These are phyloP conservation scores for Pelobates fuscus DNA, from an alignment of 2,113 vertebrate genomes.

Conservation along the genomic window DNA sequence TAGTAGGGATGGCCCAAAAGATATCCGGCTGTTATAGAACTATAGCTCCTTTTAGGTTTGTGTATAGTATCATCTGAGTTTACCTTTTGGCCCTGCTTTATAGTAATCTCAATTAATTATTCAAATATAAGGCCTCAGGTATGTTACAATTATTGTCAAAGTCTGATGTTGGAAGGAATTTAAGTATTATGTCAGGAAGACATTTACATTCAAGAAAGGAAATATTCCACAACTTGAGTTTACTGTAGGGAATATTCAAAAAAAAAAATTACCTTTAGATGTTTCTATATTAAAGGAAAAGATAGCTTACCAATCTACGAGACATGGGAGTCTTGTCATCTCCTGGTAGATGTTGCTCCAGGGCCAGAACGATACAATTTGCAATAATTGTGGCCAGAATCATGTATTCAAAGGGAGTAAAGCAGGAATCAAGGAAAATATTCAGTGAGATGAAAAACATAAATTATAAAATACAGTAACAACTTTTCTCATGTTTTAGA, in stretches of 20 bases:
- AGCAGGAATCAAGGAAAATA: slow-evolving; percentile 76
- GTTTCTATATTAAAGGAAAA: background rate
- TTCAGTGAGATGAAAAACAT: slow-evolving; percentile 2
- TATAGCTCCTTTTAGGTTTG: no score
- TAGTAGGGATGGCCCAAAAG: no score
- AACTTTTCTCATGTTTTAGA: background rate
- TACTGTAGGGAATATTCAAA: background rate
- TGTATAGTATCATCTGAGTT: no score
- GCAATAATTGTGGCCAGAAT: slow-evolving; percentile 97
- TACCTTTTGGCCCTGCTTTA: no score
- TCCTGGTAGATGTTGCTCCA: slow-evolving; percentile 93
- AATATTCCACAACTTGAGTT: background rate
- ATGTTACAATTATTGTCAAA: no score
- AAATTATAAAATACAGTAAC: background rate
- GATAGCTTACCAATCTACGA: slow-evolving; percentile 85
- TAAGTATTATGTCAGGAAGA: background rate
- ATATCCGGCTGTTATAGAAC: no score
- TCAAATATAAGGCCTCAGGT: no score
- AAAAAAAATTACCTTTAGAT: background rate
- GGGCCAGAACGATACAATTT: slow-evolving; percentile 94
- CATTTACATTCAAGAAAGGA: background rate
- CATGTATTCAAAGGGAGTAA: slow-evolving; percentile 97
- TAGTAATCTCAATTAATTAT: no score
- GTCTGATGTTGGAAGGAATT: background rate
- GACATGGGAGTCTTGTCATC: slow-evolving; percentile 98